Evolutionary conservation across 2,797 vertebrate genomes (phyloP).

Genomic region (Acipenser transmontanus): DNA sequence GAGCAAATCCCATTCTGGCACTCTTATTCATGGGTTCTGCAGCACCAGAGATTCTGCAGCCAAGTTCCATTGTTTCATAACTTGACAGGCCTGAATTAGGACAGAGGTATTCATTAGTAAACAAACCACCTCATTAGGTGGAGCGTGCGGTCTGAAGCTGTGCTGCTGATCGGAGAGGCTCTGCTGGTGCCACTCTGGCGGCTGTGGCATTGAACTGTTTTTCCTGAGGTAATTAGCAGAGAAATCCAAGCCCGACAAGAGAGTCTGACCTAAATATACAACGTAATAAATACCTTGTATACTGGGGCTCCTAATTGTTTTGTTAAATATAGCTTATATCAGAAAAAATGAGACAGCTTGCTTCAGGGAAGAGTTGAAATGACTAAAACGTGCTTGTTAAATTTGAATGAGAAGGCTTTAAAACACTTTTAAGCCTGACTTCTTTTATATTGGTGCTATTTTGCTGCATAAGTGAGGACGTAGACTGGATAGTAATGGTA

Average conservation of each 20-base stretch:
- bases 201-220: neutral
- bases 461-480: no score
- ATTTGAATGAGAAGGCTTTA: no score
- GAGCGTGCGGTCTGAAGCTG: neutral
- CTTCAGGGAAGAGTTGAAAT: no score
- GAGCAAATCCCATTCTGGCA: neutral
- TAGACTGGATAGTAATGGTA: no score
- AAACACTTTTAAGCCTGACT: no score
- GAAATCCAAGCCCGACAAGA: neutral
- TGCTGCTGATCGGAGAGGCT: neutral
- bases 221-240: neutral
- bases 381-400: no score
- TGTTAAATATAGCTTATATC: no score
- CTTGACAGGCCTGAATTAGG: neutral
- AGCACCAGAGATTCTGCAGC: neutral
- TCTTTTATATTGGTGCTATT: no score
- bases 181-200: neutral
- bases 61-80: conserved; percentile 7
- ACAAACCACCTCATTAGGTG: conserved; percentile 1
- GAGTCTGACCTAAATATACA: conserved; percentile 6
- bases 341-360: no score
- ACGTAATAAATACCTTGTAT: no score
- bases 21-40: neutral
- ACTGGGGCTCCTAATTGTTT: no score
- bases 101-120: conserved; percentile 2